Conservation (phyloP, 1,140 invertebrate genomes). For the Drosophila mauritiana region DNA sequence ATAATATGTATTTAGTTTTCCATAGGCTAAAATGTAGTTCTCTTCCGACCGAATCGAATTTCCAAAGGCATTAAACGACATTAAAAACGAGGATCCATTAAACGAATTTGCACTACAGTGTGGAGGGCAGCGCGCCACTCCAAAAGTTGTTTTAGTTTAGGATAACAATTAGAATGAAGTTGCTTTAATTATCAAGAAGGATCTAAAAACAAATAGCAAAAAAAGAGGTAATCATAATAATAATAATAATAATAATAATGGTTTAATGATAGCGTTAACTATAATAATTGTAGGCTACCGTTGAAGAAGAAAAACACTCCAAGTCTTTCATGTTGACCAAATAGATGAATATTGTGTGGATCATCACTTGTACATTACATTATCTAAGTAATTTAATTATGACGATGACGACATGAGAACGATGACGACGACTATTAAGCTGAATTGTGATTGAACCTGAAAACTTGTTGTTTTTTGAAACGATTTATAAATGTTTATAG, state of each 20-base stretch:
- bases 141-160: slow-evolving; percentile 5
- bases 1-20: slow-evolving; percentile 31
- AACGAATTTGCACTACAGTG: slow-evolving; percentile 46
- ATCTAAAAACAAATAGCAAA: slow-evolving; percentile 24
- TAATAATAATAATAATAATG: slow-evolving; percentile 40
- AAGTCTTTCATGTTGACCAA: slow-evolving; percentile 43
- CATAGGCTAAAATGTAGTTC: slow-evolving; percentile 15
- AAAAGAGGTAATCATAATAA: slow-evolving; percentile 3
- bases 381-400: slow-evolving; percentile 44
- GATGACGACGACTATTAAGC: slow-evolving; percentile 33
- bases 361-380: slow-evolving; percentile 67
- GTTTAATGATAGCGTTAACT: slow-evolving; percentile 36
- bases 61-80: slow-evolving; percentile 2
- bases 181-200: slow-evolving; percentile 32
- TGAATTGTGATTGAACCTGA: slow-evolving; percentile 21
- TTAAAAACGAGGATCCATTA: slow-evolving; percentile 28
- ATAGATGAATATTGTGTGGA: slow-evolving; percentile 36
- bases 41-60: background rate
- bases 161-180: slow-evolving; percentile 19
- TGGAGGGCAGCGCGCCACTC: slow-evolving; percentile 32
- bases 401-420: slow-evolving; percentile 35
- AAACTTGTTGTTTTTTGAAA: background rate
- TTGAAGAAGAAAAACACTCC: slow-evolving; percentile 41
- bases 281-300: slow-evolving; percentile 36
- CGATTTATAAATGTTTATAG: slow-evolving; percentile 11